Conservation (phyloP, 2,797 vertebrate genomes). For the Pseudochaenichthys georgianus region DNA sequence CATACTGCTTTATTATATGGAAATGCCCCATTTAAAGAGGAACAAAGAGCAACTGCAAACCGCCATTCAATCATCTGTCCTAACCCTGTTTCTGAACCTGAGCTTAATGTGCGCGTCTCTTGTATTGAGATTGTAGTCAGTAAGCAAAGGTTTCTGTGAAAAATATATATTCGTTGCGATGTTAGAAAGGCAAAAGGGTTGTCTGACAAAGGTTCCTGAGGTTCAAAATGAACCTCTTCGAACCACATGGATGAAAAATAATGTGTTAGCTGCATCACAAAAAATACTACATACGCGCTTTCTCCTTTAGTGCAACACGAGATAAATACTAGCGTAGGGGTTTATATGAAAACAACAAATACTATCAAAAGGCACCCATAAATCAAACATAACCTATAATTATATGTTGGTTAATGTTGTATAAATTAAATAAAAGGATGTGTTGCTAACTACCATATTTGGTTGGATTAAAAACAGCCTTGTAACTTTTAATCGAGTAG, state of each 20-base stretch:
- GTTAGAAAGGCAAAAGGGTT: neutral
- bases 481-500: too few species aligned
- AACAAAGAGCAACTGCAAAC: neutral
- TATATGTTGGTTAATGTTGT: neutral
- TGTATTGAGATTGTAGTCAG: neutral
- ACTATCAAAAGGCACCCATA: neutral
- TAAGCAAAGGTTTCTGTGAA: neutral
- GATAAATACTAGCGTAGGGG: too few species aligned
- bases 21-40: neutral
- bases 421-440: neutral
- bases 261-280: neutral
- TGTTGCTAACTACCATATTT: neutral
- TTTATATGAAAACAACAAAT: neutral
- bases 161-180: neutral
- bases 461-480: neutral
- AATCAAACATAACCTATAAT: neutral
- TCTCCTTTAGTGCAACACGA: neutral
- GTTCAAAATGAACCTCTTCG: neutral
- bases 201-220: neutral
- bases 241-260: neutral
- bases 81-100: neutral
- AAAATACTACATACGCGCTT: too few species aligned
- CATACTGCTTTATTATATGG: neutral
- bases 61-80: conserved; percentile 11
- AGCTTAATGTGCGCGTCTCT: neutral